These are phyloP conservation scores for Sturnira hondurensis DNA, from an alignment of 2,113 vertebrate genomes.

Conservation along the genomic window DNA sequence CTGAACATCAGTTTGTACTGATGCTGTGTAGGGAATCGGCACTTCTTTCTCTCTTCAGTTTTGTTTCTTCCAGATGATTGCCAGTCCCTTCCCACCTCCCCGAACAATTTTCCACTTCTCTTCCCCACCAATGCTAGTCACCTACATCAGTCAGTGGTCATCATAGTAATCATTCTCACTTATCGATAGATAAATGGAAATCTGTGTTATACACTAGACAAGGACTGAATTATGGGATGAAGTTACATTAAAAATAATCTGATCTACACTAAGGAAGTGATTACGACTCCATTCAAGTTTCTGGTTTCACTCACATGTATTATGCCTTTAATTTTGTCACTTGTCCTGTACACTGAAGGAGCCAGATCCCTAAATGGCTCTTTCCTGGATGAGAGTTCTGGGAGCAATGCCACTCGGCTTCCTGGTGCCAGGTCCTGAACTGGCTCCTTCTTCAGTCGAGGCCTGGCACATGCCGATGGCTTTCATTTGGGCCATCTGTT, in stretches of 20 bases:
- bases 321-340: conserved; percentile 62
- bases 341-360: conserved; percentile 14
- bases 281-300: conserved; percentile 54
- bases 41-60: not conserved
- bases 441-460: not conserved
- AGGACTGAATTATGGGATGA: conserved; percentile 14
- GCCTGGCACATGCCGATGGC: not conserved
- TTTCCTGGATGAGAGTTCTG: conserved; percentile 62
- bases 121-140: not conserved
- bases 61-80: not conserved
- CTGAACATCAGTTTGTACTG: not conserved
- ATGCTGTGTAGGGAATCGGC: not conserved
- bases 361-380: conserved; percentile 42
- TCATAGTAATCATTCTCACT: conserved; percentile 46
- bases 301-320: conserved; percentile 52
- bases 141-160: not conserved
- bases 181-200: conserved; percentile 55
- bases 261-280: conserved; percentile 41
- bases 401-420: conserved; percentile 59
- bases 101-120: conserved; percentile 3
- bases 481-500: not conserved
- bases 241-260: conserved; percentile 32
- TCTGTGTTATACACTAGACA: conserved; percentile 1
- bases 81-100: not conserved
- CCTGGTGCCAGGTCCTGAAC: conserved; percentile 52